Evolutionary conservation across 2,113 vertebrate genomes (phyloP), one percentile per base, ranked within the genome.

Genomic region (Cyanoliseus patagonus): DNA sequence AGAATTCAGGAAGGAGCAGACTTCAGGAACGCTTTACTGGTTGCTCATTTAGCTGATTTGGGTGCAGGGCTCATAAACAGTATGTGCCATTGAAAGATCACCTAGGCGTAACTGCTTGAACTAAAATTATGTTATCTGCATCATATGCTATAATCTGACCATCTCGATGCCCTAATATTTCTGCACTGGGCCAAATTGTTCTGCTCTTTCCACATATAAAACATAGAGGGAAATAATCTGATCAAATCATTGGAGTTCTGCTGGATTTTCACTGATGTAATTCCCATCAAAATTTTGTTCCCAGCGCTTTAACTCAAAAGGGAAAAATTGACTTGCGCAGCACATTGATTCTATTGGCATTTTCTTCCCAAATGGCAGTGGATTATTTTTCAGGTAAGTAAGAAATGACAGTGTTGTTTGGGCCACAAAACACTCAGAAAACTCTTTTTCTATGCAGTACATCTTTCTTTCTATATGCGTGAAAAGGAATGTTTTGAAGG

Each of bases 1-100:
- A 69, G 66, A 90, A 83, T 94, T 97, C 95, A 76, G 66, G 86
- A 87, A 35, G n/a, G 30, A 92, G 30, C n/a, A 85, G 78, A 83
- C 87, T 95, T 97, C 55, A 79, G 64, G 82, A 74, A 80, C 18
- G 64, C 55, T 92, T 95, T 94, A 18, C 35, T 86, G 35, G n/a
- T 77, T 90, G 44, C 17, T 89, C 17, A 41, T 84, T 61, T 84
- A 72, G 20, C 49, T 85, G 41, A 61, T 92, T 76, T 68, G 20
- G 14, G 24, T 78, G 10, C 23, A 59, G 46, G 66, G 18, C 55
- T 67, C 31, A 23, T 67, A 46, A 86, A 66, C 12, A 68, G 23
- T 61, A 35, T 52, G 35, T 86, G 30, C 20, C 19, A 67, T 18
- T 77, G 41, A 86, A 75, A 83, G 30, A 52, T 57, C 20, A 89